These are phyloP conservation scores for Heliconius himera DNA, from an alignment of 1,140 invertebrate genomes.

Conservation along the genomic window DNA sequence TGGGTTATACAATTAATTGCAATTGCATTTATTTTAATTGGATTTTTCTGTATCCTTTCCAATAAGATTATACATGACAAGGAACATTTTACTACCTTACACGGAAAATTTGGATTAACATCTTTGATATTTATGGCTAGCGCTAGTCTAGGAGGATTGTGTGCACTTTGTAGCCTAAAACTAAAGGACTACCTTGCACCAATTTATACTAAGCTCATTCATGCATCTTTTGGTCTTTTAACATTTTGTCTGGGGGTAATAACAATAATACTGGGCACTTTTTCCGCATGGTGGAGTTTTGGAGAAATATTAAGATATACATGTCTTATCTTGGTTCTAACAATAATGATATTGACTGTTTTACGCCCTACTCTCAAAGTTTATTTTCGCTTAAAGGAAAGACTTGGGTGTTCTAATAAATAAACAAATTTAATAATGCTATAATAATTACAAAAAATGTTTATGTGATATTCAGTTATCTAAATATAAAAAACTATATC, in stretches of 20 bases:
- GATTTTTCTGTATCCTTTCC: conserved; percentile 70
- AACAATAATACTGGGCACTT: conserved; percentile 68
- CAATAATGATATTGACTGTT: conserved; percentile 70
- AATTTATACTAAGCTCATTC: conserved; percentile 74
- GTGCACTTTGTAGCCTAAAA: conserved; percentile 72
- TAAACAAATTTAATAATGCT: conserved; percentile 16
- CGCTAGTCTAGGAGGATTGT: conserved; percentile 70
- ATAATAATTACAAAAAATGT: background rate
- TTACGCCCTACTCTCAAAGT: conserved; percentile 74
- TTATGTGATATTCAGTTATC: background rate
- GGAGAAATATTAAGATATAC: conserved; percentile 63
- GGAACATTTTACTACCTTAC: conserved; percentile 67
- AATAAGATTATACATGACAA: conserved; percentile 70
- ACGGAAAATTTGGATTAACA: conserved; percentile 75
- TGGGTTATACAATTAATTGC: conserved; percentile 73
- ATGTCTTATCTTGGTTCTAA: conserved; percentile 59
- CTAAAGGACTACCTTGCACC: conserved; percentile 74
- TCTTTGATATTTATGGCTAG: conserved; percentile 67
- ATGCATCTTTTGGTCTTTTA: conserved; percentile 67
- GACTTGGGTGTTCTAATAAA: conserved; percentile 53
- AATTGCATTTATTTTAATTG: conserved; percentile 55
- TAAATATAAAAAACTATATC: background rate
- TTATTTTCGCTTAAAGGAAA: conserved; percentile 75
- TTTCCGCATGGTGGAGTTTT: conserved; percentile 71
- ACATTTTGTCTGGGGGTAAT: conserved; percentile 72